Evolutionary conservation across 1,140 invertebrate species (phyloP).

Genomic region (Mesaphorura yosii): DNA sequence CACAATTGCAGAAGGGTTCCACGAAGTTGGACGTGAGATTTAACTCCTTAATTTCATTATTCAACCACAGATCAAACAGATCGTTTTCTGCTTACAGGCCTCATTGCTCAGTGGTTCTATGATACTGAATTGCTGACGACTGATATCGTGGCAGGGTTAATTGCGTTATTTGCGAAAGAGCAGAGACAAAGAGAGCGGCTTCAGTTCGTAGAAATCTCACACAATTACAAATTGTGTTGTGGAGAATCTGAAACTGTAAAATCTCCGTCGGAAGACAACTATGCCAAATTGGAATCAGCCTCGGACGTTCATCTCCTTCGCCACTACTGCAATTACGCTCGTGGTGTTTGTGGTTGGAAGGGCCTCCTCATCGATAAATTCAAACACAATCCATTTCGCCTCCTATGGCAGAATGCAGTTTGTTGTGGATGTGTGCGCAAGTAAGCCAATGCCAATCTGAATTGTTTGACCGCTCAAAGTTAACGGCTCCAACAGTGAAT

Average conservation of each 20-base stretch:
- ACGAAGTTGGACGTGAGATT: constrained; percentile 61
- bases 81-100: constrained; percentile 38
- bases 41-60: constrained; percentile 2
- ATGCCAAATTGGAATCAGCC: neutral
- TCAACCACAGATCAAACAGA: neutral
- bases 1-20: constrained; percentile 65
- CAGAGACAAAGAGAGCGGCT: constrained; percentile 7
- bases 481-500: neutral
- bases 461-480: neutral
- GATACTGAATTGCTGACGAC: constrained; percentile 75
- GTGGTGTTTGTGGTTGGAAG: constrained; percentile 22
- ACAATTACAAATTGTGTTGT: neutral
- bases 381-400: constrained; percentile 10
- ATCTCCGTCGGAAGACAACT: neutral
- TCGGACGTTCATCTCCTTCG: constrained; percentile 16
- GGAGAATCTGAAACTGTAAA: neutral
- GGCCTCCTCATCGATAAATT: constrained; percentile 14
- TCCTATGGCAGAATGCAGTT: constrained; percentile 17
- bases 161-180: constrained; percentile 48
- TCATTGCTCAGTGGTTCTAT: constrained; percentile 60
- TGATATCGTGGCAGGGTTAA: constrained; percentile 71
- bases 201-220: neutral
- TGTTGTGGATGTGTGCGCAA: constrained; percentile 19
- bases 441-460: neutral
- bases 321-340: constrained; percentile 19